Base-by-base conservation (phyloP, 1,140 invertebrate species). In the Littorina saxatilis region DNA sequence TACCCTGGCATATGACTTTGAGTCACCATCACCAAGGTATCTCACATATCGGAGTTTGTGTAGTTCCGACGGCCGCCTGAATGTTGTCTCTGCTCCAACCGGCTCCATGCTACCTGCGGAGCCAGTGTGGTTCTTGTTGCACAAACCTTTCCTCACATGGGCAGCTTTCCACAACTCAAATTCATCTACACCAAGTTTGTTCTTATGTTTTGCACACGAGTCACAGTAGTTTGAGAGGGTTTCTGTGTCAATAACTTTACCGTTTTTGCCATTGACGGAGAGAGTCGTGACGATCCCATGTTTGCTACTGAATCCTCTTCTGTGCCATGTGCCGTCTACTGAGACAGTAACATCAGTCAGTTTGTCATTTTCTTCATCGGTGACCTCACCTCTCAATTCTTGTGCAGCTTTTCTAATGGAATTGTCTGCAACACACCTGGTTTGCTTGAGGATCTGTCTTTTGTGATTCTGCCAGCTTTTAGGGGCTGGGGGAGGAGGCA, bases 1-100 rank as follows among this genome's bases (percentile, higher is more conserved):
- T 11, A 82, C n/a, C 47, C 29, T 2, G 17, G 63, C 63, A 72
- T 40, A 77, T 20, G 68, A 66, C 37, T 82, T 82, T 11, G 35
- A 47, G 55, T 82, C 81, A 66, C 79, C 79, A 74, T 81, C 79
- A 17, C 81, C 81, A 9, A 82, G 47, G 58, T 78, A 82, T 5
- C 37, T 20, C 47, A 61, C 52, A 37, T 82, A 82, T 4, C 58
- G 61, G n/a, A 82, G 23, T 17, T 35, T 40, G 37, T 78, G 50
- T 20, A 32, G 9, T 43, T 50, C 5, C 27, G 47, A 37, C 23
- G 81, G 78, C 32, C 81, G 11, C 3, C 75, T 20, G 40, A 82
- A 82, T 7, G 52, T 82, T 27, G 29, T 35, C n/a, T 32, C 27
- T 23, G 77, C 40, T 37, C 81, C 81, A 15, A 35, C 74, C 78